Evolutionary conservation across 2,113 vertebrate species (phyloP), one percentile per base, ranked within the genome.

Genomic region (Edolisoma coerulescens): DNA sequence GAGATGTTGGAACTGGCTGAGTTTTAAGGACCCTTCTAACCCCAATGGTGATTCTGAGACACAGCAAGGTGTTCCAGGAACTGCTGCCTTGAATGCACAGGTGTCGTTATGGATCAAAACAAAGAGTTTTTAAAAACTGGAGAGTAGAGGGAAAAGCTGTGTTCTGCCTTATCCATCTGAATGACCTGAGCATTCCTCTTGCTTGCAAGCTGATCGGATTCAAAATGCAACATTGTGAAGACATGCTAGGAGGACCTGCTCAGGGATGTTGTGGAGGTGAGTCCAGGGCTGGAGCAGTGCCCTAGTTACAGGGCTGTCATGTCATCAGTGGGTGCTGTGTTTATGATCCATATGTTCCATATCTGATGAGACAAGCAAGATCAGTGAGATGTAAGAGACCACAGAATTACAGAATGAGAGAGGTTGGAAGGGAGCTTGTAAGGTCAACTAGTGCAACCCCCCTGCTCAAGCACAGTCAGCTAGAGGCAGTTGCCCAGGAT

Each of bases 381-480:
- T 24, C 4, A 4, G 27, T 63, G 22, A 47, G 10, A 52, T 44
- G 27, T 42, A 78, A 53, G 35, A 75, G 19, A 91, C 42, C 22
- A 74, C 10, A 78, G 42, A 57, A 61, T 49, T 67, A 61, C 17
- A 54, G 33, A 87, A 70, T 0, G 9, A 23, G 32, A 77, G 59
- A 64, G 2, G 16, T 4, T 71, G 27, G 21, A 89, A 84, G 7
- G 8, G 19, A 74, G 6, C 9, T 57, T 7, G 1, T 23, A 35
- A 57, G 9, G 37, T 50, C 9, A 45, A 16, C 12, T 52, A 50
- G n/a, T 79, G 5, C 15, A 42, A 49, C 1, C 0, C 1, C 2
- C 3, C 8, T 32, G 28, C 10, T 89, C 53, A 60, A 18, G 11
- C 13, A 42, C 28, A 12, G 14, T 42, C 83, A 85, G 10, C 10